Evolutionary conservation across 2,888 invertebrate genomes (phyloP).

Genomic region (Koerneria pararmatus): DNA sequence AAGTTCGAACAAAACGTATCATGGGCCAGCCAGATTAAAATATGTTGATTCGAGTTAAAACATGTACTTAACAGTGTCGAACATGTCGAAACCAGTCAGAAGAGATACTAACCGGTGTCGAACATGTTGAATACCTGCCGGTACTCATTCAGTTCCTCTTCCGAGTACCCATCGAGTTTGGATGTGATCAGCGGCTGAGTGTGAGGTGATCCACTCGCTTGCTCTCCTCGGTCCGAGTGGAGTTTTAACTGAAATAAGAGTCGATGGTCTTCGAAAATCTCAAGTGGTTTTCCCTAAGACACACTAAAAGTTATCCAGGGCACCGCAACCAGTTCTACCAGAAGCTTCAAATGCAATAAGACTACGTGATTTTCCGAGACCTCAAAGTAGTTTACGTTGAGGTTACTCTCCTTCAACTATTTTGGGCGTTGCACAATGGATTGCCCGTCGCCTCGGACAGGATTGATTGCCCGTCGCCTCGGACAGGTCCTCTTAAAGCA

Average conservation of each 20-base stretch:
- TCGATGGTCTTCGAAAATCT: too few relatives aligned
- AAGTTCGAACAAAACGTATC: background rate
- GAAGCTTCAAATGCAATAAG: too few relatives aligned
- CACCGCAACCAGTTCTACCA: too few relatives aligned
- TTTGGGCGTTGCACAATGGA: too few relatives aligned
- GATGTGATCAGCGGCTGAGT: constrained; percentile 32
- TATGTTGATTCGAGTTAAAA: background rate
- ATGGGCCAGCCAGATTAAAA: background rate
- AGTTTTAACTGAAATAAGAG: constrained; percentile 39
- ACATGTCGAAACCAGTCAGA: background rate
- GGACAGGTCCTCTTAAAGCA: too few relatives aligned
- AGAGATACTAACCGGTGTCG: constrained; percentile 42
- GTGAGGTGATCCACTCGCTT: constrained; percentile 27
- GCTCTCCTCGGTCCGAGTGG: constrained; percentile 45
- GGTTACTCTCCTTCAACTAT: too few relatives aligned
- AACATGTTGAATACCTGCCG: constrained; percentile 59
- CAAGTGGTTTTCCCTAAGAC: too few relatives aligned
- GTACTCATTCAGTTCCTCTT: constrained; percentile 55
- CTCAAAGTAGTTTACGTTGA: too few relatives aligned
- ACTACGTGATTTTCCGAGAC: too few relatives aligned
- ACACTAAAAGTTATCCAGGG: too few relatives aligned
- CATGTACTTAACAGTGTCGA: background rate
- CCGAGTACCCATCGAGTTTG: constrained; percentile 42
- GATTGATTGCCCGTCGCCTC: too few relatives aligned
- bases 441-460: too few relatives aligned